phyloP scores from a whole-genome alignment of 2,888 invertebrate genomes.

The Troilus luridus region DNA sequence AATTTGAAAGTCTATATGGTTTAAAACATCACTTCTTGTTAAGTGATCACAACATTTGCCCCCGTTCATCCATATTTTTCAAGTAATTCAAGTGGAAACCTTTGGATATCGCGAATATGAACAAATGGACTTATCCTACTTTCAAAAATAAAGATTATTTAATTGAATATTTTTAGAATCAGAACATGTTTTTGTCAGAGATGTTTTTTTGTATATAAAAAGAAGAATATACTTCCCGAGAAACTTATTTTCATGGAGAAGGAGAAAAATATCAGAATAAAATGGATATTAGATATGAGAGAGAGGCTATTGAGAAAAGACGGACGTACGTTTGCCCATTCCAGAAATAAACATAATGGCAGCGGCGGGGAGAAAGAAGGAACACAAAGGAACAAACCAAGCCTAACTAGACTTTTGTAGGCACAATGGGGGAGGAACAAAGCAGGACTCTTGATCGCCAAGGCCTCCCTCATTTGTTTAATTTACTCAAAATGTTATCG shows the following conservation, averaged over 20 bases:
- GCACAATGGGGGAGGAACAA: slow-evolving; percentile 60
- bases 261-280: slow-evolving; percentile 15
- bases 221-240: background rate
- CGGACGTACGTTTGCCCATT: slow-evolving; percentile 53
- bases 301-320: slow-evolving; percentile 48
- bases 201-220: background rate
- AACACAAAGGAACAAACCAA: slow-evolving; percentile 64
- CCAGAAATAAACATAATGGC: slow-evolving; percentile 62
- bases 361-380: slow-evolving; percentile 59
- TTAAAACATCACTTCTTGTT: too few relatives aligned
- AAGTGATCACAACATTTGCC: too few relatives aligned
- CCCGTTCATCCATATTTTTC: too few relatives aligned
- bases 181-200: background rate
- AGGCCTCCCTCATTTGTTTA: slow-evolving; percentile 47
- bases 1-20: too few relatives aligned
- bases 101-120: too few relatives aligned
- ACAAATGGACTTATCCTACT: too few relatives aligned
- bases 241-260: background rate
- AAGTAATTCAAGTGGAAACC: too few relatives aligned
- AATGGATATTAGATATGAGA: slow-evolving; percentile 46
- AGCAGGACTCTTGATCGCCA: slow-evolving; percentile 53
- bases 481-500: slow-evolving; percentile 50
- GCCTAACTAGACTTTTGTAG: slow-evolving; percentile 64
- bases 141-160: background rate
- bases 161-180: background rate